Conservation (phyloP, 1,140 invertebrate species). For the Uloborus diversus region DNA sequence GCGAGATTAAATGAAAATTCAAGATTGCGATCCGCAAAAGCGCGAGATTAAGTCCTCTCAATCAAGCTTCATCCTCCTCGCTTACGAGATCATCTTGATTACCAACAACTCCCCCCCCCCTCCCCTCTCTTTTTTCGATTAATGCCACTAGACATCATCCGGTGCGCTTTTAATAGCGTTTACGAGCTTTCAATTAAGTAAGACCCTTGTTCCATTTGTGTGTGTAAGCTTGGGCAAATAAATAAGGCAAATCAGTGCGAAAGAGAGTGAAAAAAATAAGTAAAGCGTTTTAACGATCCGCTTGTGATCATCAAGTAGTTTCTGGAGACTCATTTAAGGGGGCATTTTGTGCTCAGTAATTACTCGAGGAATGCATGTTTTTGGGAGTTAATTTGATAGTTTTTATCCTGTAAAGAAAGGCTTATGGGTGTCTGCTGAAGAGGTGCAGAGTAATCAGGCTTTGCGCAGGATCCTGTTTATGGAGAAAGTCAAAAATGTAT, state of each 20-base stretch:
- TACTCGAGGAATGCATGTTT: not conserved
- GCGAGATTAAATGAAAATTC: not conserved
- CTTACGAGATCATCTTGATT: not conserved
- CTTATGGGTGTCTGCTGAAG: no score
- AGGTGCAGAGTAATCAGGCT: no score
- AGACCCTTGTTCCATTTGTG: not conserved
- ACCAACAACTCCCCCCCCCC: no score
- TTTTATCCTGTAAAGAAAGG: no score
- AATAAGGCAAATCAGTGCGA: not conserved
- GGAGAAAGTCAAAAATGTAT: no score
- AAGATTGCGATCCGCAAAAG: not conserved
- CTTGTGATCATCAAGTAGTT: not conserved
- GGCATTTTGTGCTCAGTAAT: not conserved
- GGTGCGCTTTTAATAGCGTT: slow-evolving; percentile 3
- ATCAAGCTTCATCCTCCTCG: not conserved
- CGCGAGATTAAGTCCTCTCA: not conserved
- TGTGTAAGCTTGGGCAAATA: not conserved
- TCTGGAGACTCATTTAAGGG: not conserved
- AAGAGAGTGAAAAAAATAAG: not conserved
- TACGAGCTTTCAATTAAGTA: slow-evolving; percentile 1
- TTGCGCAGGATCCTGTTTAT: no score
- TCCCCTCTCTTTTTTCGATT: no score
- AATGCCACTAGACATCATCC: no score
- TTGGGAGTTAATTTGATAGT: not conserved
- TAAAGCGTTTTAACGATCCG: not conserved